Percentiles rank a stretch among this genome's conserved stretches.
Evolutionary conservation across 2,888 invertebrate genomes (phyloP).

Genomic region (Acleris laterana): DNA sequence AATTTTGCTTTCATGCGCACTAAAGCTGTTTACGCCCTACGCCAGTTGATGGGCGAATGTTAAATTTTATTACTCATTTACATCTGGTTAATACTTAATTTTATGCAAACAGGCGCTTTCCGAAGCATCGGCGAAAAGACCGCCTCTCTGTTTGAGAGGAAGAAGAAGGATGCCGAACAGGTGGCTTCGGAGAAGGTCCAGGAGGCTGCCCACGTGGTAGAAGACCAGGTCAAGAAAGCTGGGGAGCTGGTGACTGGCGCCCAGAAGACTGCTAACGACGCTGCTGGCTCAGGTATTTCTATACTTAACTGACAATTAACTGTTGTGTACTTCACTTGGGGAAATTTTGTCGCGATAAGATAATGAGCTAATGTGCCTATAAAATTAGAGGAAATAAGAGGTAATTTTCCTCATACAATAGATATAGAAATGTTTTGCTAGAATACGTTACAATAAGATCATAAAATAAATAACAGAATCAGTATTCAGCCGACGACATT

Average conservation of each 20-base stretch:
- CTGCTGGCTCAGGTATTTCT: constrained; percentile 70
- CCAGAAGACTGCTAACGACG: constrained; percentile 80
- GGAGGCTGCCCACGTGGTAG: constrained; percentile 85
- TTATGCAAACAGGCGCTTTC: constrained; percentile 84
- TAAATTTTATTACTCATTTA: constrained; percentile 43
- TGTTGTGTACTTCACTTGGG: too few species aligned
- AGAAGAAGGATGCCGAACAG: constrained; percentile 89
- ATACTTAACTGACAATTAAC: neutral
- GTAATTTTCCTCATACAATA: too few species aligned
- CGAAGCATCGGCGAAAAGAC: constrained; percentile 90
- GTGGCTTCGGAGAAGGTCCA: constrained; percentile 86
- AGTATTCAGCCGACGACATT: too few species aligned
- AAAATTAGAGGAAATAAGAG: too few species aligned
- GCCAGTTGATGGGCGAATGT: constrained; percentile 16
- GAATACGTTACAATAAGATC: too few species aligned
- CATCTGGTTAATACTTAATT: constrained; percentile 39
- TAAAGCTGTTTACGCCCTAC: constrained; percentile 28
- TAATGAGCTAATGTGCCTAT: too few species aligned
- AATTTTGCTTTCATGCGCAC: constrained; percentile 8
- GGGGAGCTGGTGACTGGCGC: constrained; percentile 85
- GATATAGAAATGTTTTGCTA: too few species aligned
- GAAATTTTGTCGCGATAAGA: too few species aligned
- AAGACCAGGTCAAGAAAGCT: constrained; percentile 86
- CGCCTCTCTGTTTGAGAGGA: constrained; percentile 87
- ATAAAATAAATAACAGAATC: too few species aligned